Conservation (phyloP, 2,797 vertebrate genomes). For the Lates japonicus region DNA sequence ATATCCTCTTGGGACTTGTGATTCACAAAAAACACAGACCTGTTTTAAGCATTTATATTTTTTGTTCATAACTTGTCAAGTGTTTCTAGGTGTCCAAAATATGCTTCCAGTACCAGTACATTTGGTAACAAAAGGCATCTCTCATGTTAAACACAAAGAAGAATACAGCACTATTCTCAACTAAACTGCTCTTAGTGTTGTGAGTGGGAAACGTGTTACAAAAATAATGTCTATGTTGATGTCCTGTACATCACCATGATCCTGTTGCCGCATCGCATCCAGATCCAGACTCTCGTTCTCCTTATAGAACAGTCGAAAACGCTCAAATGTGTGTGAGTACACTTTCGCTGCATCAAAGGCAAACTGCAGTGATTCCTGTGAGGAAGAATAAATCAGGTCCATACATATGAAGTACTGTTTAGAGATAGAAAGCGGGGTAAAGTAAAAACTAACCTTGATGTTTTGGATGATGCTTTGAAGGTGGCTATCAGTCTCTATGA, state of each 20-base stretch:
- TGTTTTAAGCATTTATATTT: not conserved
- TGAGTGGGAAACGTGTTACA: conserved; percentile 11
- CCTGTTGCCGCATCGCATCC: conserved; percentile 80
- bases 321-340: conserved; percentile 87
- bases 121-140: not conserved
- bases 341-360: conserved; percentile 86
- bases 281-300: conserved; percentile 90
- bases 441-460: conserved; percentile 84
- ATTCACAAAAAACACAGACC: not conserved
- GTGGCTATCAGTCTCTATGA: conserved; percentile 87
- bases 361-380: conserved; percentile 84
- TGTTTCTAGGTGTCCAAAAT: not conserved
- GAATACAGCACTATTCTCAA: not conserved
- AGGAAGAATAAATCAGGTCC: conserved; percentile 4
- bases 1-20: not conserved
- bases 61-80: not conserved
- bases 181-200: conserved; percentile 8
- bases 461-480: conserved; percentile 80
- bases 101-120: not conserved
- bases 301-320: conserved; percentile 85
- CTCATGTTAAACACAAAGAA: not conserved
- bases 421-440: not conserved
- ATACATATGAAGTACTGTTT: not conserved
- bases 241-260: conserved; percentile 83
- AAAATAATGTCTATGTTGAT: conserved; percentile 6